A percentile compares a stretch with the other conserved stretches of the same genome.
phyloP scores from a whole-genome alignment of 92 coral and sea anemone genomes.

The Palythoa grandiflora region DNA sequence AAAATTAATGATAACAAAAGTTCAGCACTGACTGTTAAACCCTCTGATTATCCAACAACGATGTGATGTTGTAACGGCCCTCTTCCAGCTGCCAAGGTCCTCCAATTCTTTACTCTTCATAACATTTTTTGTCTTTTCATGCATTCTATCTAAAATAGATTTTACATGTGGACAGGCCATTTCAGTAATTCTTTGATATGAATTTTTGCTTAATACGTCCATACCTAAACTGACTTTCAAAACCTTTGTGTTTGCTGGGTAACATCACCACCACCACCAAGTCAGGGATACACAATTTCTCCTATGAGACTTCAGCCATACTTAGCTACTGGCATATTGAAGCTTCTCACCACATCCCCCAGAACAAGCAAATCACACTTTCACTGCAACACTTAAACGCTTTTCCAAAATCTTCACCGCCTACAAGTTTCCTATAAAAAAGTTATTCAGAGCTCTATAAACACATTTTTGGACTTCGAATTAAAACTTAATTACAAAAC shows the following conservation, averaged over 20 bases:
- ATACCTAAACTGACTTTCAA: conserved; percentile 52
- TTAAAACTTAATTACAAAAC: background rate
- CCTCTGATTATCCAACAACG: conserved; percentile 55
- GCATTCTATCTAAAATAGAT: conserved; percentile 42
- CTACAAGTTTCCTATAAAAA: background rate
- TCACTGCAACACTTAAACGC: background rate
- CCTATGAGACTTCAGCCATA: background rate
- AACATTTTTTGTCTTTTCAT: conserved; percentile 35
- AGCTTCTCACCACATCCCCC: background rate
- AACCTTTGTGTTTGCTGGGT: conserved; percentile 34
- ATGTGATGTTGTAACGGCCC: conserved; percentile 49
- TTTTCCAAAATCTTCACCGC: background rate
- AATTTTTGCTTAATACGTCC: conserved; percentile 19
- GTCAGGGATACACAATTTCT: background rate
- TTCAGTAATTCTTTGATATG: conserved; percentile 26
- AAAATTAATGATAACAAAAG: conserved; percentile 32
- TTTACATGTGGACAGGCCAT: conserved; percentile 52
- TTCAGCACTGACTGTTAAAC: background rate
- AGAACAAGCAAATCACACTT: background rate
- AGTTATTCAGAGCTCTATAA: background rate
- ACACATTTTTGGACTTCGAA: background rate
- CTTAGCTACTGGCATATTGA: conserved; percentile 6
- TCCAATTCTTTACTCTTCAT: conserved; percentile 37
- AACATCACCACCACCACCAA: conserved; percentile 37
- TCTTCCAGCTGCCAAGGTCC: conserved; percentile 40